Evolutionary conservation across 2,797 vertebrate species (phyloP), one percentile per base, ranked within the genome.

Genomic region (Antrozous pallidus): DNA sequence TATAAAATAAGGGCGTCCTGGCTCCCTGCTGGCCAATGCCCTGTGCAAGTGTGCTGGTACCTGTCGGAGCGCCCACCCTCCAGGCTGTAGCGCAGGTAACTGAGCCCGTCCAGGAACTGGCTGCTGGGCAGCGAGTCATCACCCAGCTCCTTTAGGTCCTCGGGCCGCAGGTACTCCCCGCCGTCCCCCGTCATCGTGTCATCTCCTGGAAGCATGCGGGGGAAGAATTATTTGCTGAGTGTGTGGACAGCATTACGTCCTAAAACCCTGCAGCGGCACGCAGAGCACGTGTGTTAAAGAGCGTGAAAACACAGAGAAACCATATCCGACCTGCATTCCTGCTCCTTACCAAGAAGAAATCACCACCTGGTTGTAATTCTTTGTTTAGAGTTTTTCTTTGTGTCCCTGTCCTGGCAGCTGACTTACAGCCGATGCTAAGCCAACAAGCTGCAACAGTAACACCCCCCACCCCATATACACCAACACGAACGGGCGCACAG

Each of bases 131-230:
- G 98, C 1, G 99, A 99, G 98, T 99, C 99, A 16, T 99, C 99
- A 5, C 99, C 99, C 24, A 99, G 98, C 96, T 99, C 99, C 96
- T 99, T 98, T 40, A 99, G 98, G 94, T 99, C 99, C 97, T 99
- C 99, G 0, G 99, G 98, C 95, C 99, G 98, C 9, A 99, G 98
- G 91, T 99, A 99, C 96, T 99, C 99, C 49, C 99, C 99, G 51
- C 99, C 99, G 17, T 99, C 99, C 0, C 99, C 99, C 0, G 99
- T 99, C 99, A 99, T 99, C 0, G 99, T 99, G 98, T 99, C 99
- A 51, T 99, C 99, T 75, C 99, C 99, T 99, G 97, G 16, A 79
- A 94, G 94, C 2, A 93, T 96, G 20, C 40, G 80, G 91, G 6
- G 65, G 16, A 5, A 65, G 63, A 67, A 5, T 33, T 18, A 33